Evolutionary conservation across 2,797 vertebrate species (phyloP).

Genomic region (Morus bassanus): DNA sequence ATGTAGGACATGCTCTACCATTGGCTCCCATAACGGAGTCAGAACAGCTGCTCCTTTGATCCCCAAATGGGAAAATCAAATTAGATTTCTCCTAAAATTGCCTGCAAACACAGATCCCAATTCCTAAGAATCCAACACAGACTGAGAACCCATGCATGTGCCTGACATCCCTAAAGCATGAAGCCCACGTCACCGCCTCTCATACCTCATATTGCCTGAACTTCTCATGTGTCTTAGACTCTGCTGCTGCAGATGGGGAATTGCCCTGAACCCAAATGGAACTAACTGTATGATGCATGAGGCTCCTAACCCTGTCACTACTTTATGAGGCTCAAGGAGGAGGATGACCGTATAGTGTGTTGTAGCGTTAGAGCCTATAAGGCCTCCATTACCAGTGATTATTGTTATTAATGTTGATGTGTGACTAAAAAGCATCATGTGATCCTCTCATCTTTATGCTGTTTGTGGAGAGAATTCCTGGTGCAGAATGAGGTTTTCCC

Average conservation of each 20-base stretch:
- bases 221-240: not conserved
- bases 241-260: not conserved
- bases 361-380: not conserved
- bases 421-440: not conserved
- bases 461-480: not conserved
- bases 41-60: not conserved
- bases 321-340: not conserved
- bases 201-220: not conserved
- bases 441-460: not conserved
- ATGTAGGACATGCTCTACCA: not conserved
- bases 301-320: not conserved
- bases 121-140: not conserved
- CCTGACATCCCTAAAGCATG: not conserved
- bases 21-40: not conserved
- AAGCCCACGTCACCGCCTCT: not conserved
- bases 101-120: not conserved
- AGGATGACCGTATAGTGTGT: not conserved
- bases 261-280: not conserved
- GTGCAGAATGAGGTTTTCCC: not conserved
- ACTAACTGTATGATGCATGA: not conserved
- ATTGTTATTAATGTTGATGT: not conserved
- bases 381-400: not conserved
- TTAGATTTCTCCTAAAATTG: not conserved
- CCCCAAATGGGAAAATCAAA: not conserved
- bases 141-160: fast-evolving